phyloP scores from a whole-genome alignment of 2,797 vertebrate genomes.

The Chelon auratus region DNA sequence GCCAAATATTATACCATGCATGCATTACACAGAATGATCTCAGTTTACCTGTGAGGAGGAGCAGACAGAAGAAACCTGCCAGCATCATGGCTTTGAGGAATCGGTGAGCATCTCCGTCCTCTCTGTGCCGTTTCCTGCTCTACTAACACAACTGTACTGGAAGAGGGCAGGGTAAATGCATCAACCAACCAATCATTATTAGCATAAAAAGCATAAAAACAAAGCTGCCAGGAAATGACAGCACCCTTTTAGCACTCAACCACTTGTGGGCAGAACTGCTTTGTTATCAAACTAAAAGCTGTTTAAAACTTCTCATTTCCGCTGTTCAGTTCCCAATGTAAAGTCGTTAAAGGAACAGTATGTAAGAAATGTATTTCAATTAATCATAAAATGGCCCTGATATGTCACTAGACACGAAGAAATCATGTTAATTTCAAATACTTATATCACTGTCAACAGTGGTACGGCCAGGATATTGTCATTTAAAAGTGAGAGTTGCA shows the following conservation, averaged over 20 bases:
- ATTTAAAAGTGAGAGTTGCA: too few species aligned
- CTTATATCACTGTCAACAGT: too few species aligned
- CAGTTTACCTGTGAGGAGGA: constrained; percentile 47
- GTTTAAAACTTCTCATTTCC: neutral
- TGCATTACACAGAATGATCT: neutral
- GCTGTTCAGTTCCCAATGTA: neutral
- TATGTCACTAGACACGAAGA: too few species aligned
- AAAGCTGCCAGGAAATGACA: neutral
- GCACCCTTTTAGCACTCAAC: neutral
- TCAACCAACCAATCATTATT: neutral
- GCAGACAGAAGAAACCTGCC: constrained; percentile 19
- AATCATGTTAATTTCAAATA: too few species aligned
- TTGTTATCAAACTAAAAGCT: neutral
- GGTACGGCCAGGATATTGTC: too few species aligned
- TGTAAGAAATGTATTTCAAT: too few species aligned
- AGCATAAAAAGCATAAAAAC: neutral
- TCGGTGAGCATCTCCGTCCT: neutral
- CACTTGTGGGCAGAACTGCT: neutral
- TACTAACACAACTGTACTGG: neutral
- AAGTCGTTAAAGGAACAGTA: too few species aligned
- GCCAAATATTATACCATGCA: too few species aligned
- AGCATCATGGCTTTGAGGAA: constrained; percentile 14
- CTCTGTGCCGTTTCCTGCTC: neutral
- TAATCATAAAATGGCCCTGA: too few species aligned
- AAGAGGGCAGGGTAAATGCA: neutral